phyloP scores from a whole-genome alignment of 2,888 invertebrate genomes.

The Ochlodes sylvanus region DNA sequence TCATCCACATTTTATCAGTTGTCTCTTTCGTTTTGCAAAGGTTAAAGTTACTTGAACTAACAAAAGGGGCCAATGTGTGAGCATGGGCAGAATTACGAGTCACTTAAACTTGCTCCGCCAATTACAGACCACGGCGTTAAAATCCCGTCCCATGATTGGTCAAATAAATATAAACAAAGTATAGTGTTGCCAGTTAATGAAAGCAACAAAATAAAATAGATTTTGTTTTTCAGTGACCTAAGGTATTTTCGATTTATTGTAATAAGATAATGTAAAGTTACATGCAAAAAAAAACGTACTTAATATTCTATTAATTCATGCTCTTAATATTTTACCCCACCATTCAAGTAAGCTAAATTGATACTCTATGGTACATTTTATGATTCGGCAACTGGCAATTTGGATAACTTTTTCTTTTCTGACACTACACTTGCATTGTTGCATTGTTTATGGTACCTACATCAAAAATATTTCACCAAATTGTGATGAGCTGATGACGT shows the following conservation, averaged over 20 bases:
- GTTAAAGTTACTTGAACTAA: background rate
- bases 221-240: too few species aligned
- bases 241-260: too few species aligned
- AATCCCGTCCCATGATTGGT: slow-evolving; percentile 53
- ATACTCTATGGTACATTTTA: slow-evolving; percentile 16
- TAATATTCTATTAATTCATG: too few species aligned
- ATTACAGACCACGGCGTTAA: slow-evolving; percentile 45
- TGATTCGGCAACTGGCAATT: background rate
- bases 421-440: slow-evolving; percentile 4
- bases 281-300: too few species aligned
- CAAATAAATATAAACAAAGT: slow-evolving; percentile 51
- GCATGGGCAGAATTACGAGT: slow-evolving; percentile 7
- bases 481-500: slow-evolving; percentile 50
- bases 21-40: slow-evolving; percentile 7
- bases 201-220: too few species aligned
- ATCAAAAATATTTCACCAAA: slow-evolving; percentile 38
- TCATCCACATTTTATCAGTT: background rate
- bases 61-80: background rate
- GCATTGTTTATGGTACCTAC: slow-evolving; percentile 15
- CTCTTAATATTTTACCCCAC: too few species aligned
- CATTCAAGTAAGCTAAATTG: too few species aligned
- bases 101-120: slow-evolving; percentile 47
- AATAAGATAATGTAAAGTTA: too few species aligned
- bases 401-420: slow-evolving; percentile 4
- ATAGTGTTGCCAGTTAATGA: slow-evolving; percentile 48